phyloP scores from a whole-genome alignment of 1,140 invertebrate genomes.

The Thaumetopoea pityocampa region DNA sequence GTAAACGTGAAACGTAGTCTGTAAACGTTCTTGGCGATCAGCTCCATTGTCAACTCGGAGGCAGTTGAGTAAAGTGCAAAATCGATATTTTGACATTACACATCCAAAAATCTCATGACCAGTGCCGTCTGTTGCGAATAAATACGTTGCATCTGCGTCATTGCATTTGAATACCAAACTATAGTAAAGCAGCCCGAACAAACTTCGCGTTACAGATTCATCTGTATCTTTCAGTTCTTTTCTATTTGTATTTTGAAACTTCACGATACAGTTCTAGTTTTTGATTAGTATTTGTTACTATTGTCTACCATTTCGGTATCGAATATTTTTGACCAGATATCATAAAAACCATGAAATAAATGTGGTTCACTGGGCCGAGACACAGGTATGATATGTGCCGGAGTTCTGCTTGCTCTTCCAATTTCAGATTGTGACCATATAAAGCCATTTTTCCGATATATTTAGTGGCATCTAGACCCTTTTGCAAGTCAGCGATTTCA shows the following conservation, averaged over 20 bases:
- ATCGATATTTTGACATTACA: conserved; percentile 1
- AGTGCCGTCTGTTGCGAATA: background rate
- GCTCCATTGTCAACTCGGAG: background rate
- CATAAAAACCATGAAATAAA: background rate
- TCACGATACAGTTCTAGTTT: background rate
- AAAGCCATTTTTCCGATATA: background rate
- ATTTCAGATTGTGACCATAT: background rate
- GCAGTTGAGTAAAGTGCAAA: background rate
- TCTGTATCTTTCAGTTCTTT: background rate
- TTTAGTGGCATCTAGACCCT: background rate
- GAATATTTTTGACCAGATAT: background rate
- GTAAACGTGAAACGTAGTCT: background rate
- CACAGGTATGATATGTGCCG: background rate
- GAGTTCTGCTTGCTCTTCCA: background rate
- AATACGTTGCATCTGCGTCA: background rate
- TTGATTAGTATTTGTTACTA: background rate
- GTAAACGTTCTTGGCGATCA: conserved; percentile 1
- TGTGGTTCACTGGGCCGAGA: background rate
- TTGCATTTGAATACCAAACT: background rate
- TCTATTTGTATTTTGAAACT: background rate
- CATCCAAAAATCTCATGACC: background rate
- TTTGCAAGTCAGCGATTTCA: background rate
- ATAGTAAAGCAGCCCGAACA: no score
- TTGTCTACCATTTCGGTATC: background rate
- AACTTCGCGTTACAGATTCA: no score